These are phyloP conservation scores for Pammene fasciana DNA, from an alignment of 2,888 invertebrate species.

Conservation along the genomic window DNA sequence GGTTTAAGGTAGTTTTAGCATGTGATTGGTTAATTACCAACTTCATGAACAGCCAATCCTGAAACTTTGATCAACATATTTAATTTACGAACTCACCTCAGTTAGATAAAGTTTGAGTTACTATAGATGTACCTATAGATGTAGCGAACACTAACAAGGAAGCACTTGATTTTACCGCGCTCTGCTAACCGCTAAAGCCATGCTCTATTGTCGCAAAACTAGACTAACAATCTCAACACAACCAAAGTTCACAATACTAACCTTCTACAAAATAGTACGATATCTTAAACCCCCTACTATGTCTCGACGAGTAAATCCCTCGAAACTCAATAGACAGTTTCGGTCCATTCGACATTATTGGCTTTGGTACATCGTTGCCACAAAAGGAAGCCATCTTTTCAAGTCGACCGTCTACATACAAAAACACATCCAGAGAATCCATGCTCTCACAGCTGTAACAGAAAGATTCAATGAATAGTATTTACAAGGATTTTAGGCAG, in stretches of 20 bases:
- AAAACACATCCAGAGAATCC: conserved; percentile 90
- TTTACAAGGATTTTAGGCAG: conserved; percentile 38
- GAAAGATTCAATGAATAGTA: conserved; percentile 51
- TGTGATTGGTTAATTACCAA: too few species aligned
- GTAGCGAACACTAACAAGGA: too few species aligned
- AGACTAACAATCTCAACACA: conserved; percentile 7
- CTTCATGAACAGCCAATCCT: too few species aligned
- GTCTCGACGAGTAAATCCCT: conserved; percentile 89
- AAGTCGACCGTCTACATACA: conserved; percentile 91
- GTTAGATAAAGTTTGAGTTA: too few species aligned
- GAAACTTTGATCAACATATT: too few species aligned
- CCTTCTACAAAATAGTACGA: conserved; percentile 95
- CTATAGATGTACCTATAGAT: too few species aligned
- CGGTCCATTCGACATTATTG: conserved; percentile 96
- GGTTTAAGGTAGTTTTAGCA: too few species aligned
- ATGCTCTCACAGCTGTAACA: conserved; percentile 89
- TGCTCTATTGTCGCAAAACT: background rate
- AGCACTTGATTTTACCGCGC: too few species aligned
- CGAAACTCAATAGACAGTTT: conserved; percentile 93
- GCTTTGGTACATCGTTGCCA: conserved; percentile 90
- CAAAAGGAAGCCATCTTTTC: conserved; percentile 95
- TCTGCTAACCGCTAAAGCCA: background rate
- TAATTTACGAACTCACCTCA: too few species aligned
- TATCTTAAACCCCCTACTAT: conserved; percentile 93
- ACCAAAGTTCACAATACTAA: conserved; percentile 75